These are phyloP conservation scores for Drosophila meridionalis DNA, from an alignment of 2,888 invertebrate species.

Conservation along the genomic window DNA sequence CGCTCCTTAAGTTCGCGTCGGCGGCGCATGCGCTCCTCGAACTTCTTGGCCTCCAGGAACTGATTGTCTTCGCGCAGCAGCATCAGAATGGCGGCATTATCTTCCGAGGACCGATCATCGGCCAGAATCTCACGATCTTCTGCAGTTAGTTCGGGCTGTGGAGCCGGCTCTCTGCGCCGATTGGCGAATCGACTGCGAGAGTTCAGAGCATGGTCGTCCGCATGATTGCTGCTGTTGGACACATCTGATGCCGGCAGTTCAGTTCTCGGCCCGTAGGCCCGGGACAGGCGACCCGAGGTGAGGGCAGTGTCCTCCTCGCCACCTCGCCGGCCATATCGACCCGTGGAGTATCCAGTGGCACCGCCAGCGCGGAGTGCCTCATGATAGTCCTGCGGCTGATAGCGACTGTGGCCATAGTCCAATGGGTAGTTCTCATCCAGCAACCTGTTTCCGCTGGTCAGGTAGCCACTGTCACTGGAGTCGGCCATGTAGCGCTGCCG, in stretches of 20 bases:
- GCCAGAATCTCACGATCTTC: constrained; percentile 84
- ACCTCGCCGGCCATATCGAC: constrained; percentile 72
- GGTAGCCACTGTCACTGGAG: constrained; percentile 82
- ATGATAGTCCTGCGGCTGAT: constrained; percentile 81
- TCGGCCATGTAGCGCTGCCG: constrained; percentile 81
- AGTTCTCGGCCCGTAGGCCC: constrained; percentile 78
- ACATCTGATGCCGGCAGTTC: constrained; percentile 45
- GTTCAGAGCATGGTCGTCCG: constrained; percentile 49
- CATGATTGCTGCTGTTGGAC: constrained; percentile 45
- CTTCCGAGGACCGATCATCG: constrained; percentile 85
- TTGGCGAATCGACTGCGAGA: constrained; percentile 80
- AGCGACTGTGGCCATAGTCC: constrained; percentile 75
- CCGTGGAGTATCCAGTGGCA: constrained; percentile 71
- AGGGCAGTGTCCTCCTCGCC: constrained; percentile 62
- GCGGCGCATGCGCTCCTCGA: constrained; percentile 91
- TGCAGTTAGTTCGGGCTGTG: constrained; percentile 71
- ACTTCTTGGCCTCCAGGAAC: constrained; percentile 85
- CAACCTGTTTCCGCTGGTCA: constrained; percentile 72
- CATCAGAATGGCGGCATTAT: constrained; percentile 86
- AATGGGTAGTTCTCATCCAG: constrained; percentile 82
- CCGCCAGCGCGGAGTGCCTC: constrained; percentile 77
- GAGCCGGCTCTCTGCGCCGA: constrained; percentile 63
- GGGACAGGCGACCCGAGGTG: constrained; percentile 45
- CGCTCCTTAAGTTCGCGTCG: constrained; percentile 93
- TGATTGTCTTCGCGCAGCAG: constrained; percentile 85